These are phyloP conservation scores for Aphelinus atriplicis DNA, from an alignment of 1,140 invertebrate species.

Conservation along the genomic window DNA sequence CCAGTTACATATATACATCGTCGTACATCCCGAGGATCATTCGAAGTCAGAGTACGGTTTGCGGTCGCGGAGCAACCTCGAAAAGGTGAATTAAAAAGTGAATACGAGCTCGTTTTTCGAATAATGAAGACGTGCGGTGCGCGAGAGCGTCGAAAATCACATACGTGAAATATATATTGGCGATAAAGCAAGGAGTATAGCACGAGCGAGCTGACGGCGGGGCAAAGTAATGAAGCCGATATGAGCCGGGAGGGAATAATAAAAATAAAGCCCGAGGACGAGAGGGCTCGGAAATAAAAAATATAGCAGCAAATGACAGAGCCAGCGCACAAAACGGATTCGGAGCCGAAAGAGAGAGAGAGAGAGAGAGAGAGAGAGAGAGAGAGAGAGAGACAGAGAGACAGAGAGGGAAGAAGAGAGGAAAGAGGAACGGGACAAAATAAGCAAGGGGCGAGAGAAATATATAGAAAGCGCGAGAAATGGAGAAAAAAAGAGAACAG, in stretches of 20 bases:
- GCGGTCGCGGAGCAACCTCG: not conserved
- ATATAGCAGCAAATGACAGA: too few relatives aligned
- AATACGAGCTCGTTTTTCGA: constrained; percentile 13
- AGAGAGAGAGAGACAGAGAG: not conserved
- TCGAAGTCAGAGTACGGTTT: too few relatives aligned
- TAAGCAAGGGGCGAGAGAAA: not conserved
- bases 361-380: constrained; percentile 3
- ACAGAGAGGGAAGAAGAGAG: not conserved
- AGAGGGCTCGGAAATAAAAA: too few relatives aligned
- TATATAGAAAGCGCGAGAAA: not conserved
- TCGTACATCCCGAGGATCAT: too few relatives aligned
- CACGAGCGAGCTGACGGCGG: not conserved
- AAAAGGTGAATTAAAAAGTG: too few relatives aligned
- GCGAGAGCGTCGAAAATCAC: not conserved
- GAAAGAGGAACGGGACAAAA: not conserved
- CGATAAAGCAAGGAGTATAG: constrained; percentile 21
- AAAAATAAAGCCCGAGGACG: constrained; percentile 4
- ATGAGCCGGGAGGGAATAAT: constrained; percentile 20
- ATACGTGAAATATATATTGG: constrained; percentile 12
- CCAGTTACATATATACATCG: too few relatives aligned
- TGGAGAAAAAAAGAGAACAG: not conserved
- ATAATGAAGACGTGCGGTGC: constrained; percentile 13
- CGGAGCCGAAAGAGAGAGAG: not conserved
- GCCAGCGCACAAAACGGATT: not conserved
- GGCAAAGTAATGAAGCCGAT: constrained; percentile 23